Evolutionary conservation across 1,140 invertebrate genomes (phyloP).

Genomic region (Chironomus striatipennis): DNA sequence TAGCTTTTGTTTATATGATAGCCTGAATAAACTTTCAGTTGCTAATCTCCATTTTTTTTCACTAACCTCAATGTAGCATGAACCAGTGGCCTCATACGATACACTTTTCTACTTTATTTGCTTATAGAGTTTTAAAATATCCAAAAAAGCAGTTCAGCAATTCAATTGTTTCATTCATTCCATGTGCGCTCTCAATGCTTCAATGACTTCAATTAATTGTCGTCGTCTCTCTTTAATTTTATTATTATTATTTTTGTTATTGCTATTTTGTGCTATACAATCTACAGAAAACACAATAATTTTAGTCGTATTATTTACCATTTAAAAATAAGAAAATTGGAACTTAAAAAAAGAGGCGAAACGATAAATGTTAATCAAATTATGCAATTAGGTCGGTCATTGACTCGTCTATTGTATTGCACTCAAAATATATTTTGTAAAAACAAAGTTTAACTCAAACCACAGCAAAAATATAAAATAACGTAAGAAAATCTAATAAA

Average conservation of each 20-base stretch:
- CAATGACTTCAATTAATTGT: slow-evolving; percentile 14
- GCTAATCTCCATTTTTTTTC: no score
- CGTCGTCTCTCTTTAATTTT: slow-evolving; percentile 6
- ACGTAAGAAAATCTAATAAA: no score
- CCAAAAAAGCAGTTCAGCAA: slow-evolving; percentile 4
- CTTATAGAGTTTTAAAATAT: not conserved
- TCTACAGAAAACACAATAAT: not conserved
- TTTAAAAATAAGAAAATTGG: not conserved
- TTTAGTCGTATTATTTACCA: not conserved
- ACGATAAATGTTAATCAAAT: slow-evolving; percentile 17
- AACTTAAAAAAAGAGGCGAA: not conserved
- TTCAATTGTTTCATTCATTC: not conserved
- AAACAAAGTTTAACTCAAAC: not conserved
- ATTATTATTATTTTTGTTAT: not conserved
- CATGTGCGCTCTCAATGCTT: not conserved
- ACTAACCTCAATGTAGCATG: no score
- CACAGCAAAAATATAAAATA: not conserved
- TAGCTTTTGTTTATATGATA: no score
- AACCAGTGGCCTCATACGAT: no score
- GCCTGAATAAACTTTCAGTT: no score
- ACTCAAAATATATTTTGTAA: not conserved
- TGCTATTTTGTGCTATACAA: not conserved
- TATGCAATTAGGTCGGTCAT: slow-evolving; percentile 20
- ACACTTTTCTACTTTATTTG: not conserved
- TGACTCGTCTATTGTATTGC: not conserved